Conservation (phyloP, 2,797 vertebrate genomes). For the Distichodus sexfasciatus region DNA sequence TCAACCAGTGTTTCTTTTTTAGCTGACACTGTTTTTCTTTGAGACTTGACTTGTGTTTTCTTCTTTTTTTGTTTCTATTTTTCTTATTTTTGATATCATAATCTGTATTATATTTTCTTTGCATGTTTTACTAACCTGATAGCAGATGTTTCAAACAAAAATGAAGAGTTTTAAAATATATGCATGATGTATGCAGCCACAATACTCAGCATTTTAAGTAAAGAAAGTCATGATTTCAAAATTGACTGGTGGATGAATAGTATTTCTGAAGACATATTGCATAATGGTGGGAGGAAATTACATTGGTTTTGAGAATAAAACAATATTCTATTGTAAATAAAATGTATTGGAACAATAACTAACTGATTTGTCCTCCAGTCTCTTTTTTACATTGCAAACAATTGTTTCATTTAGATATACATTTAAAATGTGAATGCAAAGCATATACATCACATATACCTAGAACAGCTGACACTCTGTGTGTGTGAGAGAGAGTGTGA, state of each 20-base stretch:
- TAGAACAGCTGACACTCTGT: too few relatives aligned
- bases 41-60: constrained; percentile 64
- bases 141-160: constrained; percentile 55
- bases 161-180: constrained; percentile 56
- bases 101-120: constrained; percentile 61
- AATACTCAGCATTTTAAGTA: constrained; percentile 47
- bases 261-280: constrained; percentile 55
- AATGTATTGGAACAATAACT: constrained; percentile 52
- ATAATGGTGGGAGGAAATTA: constrained; percentile 38
- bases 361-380: neutral
- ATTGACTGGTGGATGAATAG: constrained; percentile 58
- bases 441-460: too few relatives aligned
- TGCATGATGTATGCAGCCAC: constrained; percentile 23
- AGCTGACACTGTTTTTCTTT: constrained; percentile 54
- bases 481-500: too few relatives aligned
- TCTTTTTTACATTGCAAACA: neutral
- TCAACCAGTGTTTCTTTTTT: constrained; percentile 45
- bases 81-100: constrained; percentile 65
- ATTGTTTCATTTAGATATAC: too few relatives aligned
- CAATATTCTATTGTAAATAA: constrained; percentile 76
- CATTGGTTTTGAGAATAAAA: constrained; percentile 64
- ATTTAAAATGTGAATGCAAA: too few relatives aligned
- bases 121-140: constrained; percentile 73
- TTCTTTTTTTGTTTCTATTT: constrained; percentile 59
- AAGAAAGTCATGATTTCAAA: constrained; percentile 58